phyloP scores from a whole-genome alignment of 2,113 vertebrate species.

The Donacobius atricapilla region DNA sequence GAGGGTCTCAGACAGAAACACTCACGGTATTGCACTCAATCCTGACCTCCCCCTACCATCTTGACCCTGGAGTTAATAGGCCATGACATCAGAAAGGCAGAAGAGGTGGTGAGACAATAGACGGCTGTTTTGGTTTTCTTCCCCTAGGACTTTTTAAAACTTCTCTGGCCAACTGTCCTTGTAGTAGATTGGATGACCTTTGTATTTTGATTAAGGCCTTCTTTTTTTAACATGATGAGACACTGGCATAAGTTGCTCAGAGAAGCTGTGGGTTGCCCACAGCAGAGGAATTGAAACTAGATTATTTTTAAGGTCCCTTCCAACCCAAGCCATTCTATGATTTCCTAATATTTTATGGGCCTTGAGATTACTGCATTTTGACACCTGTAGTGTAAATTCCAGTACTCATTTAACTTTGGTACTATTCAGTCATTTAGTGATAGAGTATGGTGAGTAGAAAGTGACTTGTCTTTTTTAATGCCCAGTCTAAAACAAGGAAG shows the following conservation, averaged over 20 bases:
- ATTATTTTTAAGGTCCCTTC: not conserved
- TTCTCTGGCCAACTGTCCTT: not conserved
- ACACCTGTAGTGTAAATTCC: not conserved
- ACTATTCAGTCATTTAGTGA: not conserved
- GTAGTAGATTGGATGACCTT: not conserved
- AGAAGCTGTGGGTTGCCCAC: not conserved
- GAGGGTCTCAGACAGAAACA: not conserved
- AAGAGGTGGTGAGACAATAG: not conserved
- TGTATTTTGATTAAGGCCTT: not conserved
- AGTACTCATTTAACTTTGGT: not conserved
- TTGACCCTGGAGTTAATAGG: not conserved
- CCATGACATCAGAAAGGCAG: not conserved
- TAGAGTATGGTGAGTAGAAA: not conserved
- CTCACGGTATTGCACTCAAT: not conserved
- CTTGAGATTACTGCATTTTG: not conserved
- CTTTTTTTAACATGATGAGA: not conserved
- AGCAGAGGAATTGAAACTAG: not conserved
- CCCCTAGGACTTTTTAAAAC: not conserved
- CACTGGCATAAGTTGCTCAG: not conserved
- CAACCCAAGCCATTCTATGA: not conserved
- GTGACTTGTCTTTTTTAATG: not conserved
- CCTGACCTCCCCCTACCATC: not conserved
- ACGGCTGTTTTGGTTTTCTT: not conserved
- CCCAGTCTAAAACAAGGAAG: not conserved
- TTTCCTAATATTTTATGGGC: not conserved